Evolutionary conservation across 2,113 vertebrate genomes (phyloP), one percentile per base, ranked within the genome.

Genomic region (Bambusicola thoracicus): DNA sequence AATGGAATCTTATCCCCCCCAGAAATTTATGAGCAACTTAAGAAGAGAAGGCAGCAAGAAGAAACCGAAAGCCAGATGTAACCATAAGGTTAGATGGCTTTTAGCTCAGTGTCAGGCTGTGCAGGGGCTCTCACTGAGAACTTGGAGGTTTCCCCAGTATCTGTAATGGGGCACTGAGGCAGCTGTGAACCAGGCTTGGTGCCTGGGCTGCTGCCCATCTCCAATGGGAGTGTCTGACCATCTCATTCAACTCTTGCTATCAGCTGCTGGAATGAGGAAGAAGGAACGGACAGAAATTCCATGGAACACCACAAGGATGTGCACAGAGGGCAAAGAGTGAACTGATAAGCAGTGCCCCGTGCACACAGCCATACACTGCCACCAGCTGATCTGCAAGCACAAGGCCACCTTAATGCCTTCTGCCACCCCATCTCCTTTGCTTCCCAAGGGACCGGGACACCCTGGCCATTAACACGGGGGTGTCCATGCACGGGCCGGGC

Each of bases 1-100:
- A 87, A 46, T 94, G 95, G 93, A 93, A 82, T 90, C 86, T 73
- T 70, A 87, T 90, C 93, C 90, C 53, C 48, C 14, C 51, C 15
- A 19, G 85, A 90, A 89, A 95, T 97, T 96, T 96, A 94, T 82
- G 91, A 96, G 93, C 89, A 36, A 93, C 85, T 94, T 96, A 67
- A 96, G 91, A 90, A 83, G 94, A 89, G 81, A 65, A 89, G 85
- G 94, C 90, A 94, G 77, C 2, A 67, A 89, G 91, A 41, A 94
- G 90, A 86, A 97, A 94, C 79, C 34, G 81, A 92, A 93, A 92
- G 92, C 94, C 93, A 95, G 92, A 96, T 93, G 91, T 85, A 94
- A 65, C 65, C 73, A 13, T 80, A 69, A 69, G 41, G 61, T 72
- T 55, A 36, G 73, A 79, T 61, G 89, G 76, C 92, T 94, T 87